Conservation (phyloP, 2,888 invertebrate species). For the Drosophila nr. medialis region DNA sequence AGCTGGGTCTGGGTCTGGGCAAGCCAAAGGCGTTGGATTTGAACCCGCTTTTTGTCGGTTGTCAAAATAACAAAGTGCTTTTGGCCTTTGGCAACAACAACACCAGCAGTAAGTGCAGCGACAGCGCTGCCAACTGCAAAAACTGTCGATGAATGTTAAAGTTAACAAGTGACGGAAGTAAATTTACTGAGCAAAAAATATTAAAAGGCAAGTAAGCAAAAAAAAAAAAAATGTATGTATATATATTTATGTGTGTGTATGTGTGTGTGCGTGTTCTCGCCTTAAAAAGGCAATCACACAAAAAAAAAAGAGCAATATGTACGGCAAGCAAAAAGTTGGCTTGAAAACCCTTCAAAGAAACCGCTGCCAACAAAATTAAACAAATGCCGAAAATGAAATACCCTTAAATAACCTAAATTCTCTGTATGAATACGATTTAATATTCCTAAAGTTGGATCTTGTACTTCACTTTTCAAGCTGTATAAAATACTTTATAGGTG, state of each 20-base stretch:
- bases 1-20: constrained; percentile 14
- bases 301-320: constrained; percentile 4
- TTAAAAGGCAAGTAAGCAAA: constrained; percentile 68
- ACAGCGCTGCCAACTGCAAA: constrained; percentile 43
- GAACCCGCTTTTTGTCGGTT: constrained; percentile 57
- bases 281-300: not conserved
- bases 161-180: constrained; percentile 79
- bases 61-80: constrained; percentile 77
- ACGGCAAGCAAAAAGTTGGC: constrained; percentile 20
- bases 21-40: constrained; percentile 28
- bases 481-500: not conserved
- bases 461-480: not conserved
- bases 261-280: not conserved
- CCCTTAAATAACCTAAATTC: not conserved
- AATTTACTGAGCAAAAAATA: constrained; percentile 67
- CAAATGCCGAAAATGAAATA: not conserved
- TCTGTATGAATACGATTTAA: not conserved
- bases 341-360: constrained; percentile 3
- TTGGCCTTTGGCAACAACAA: constrained; percentile 35
- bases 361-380: not conserved
- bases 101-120: constrained; percentile 2
- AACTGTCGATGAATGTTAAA: constrained; percentile 77
- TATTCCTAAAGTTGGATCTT: not conserved
- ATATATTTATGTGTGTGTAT: not conserved
- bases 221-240: not conserved